Conservation (phyloP, 1,140 invertebrate genomes). For the Drosophila ficusphila region DNA sequence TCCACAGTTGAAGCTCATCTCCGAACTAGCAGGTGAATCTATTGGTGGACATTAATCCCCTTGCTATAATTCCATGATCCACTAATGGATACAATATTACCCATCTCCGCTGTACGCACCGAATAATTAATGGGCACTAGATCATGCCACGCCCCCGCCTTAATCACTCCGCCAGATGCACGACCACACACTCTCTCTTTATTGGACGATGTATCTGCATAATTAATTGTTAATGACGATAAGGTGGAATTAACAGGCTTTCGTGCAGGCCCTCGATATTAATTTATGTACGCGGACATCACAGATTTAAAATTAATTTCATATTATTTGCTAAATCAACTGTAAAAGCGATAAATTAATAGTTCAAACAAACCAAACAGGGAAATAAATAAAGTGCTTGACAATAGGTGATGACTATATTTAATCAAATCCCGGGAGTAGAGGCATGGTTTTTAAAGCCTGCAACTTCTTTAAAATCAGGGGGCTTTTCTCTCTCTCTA, state of each 20-base stretch:
- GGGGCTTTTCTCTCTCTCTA: not conserved
- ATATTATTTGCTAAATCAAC: slow-evolving; percentile 69
- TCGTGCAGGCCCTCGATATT: slow-evolving; percentile 22
- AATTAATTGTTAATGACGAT: slow-evolving; percentile 79
- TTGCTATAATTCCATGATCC: not conserved
- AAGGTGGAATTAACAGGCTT: slow-evolving; percentile 60
- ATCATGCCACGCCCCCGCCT: slow-evolving; percentile 10
- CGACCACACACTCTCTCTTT: not conserved
- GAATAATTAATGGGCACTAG: slow-evolving; percentile 36
- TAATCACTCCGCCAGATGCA: not conserved
- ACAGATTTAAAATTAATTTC: slow-evolving; percentile 71
- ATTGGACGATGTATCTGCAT: slow-evolving; percentile 52
- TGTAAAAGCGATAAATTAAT: slow-evolving; percentile 77
- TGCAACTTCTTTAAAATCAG: not conserved
- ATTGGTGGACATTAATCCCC: too few relatives aligned
- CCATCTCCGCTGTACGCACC: not conserved
- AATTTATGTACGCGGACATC: slow-evolving; percentile 46
- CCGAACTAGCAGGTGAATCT: too few relatives aligned
- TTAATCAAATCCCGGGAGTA: too few relatives aligned
- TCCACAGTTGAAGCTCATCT: too few relatives aligned
- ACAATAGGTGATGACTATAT: not conserved
- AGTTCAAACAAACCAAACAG: slow-evolving; percentile 50
- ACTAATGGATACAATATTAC: not conserved
- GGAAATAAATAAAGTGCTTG: not conserved
- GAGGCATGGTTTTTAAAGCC: too few relatives aligned